Percentiles rank a stretch among this genome's conserved stretches.
phyloP scores from a whole-genome alignment of 2,113 vertebrate species.

The Alethe castanea region DNA sequence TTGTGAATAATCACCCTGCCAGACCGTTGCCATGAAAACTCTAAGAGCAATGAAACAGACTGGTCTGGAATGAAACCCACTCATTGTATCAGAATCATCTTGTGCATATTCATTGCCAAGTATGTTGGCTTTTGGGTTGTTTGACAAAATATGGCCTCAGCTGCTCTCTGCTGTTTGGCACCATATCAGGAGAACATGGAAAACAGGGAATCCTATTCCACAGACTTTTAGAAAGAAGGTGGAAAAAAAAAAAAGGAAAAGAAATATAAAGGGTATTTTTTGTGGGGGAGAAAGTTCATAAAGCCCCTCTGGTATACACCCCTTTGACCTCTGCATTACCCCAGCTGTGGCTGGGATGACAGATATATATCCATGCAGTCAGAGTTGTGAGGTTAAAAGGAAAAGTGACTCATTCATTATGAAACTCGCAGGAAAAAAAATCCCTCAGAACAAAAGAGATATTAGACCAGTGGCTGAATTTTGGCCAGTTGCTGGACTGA shows the following conservation, averaged over 20 bases:
- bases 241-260: not conserved
- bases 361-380: not conserved
- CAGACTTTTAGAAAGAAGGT: not conserved
- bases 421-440: not conserved
- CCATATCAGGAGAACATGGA: not conserved
- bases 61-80: not conserved
- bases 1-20: slow-evolving; percentile 5
- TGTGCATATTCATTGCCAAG: not conserved
- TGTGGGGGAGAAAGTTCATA: not conserved
- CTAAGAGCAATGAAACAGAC: not conserved
- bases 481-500: not conserved
- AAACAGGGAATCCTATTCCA: slow-evolving; percentile 11
- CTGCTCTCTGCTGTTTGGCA: slow-evolving; percentile 62
- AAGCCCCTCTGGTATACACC: not conserved
- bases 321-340: slow-evolving; percentile 22
- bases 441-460: not conserved
- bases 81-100: slow-evolving; percentile 20
- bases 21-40: not conserved
- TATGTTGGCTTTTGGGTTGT: slow-evolving; percentile 12
- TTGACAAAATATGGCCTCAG: slow-evolving; percentile 56
- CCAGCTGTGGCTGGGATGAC: not conserved
- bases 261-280: not conserved
- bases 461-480: not conserved
- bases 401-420: slow-evolving; percentile 15
- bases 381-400: not conserved